Base-by-base conservation (phyloP, 2,113 vertebrate species). In the Lontra canadensis region DNA sequence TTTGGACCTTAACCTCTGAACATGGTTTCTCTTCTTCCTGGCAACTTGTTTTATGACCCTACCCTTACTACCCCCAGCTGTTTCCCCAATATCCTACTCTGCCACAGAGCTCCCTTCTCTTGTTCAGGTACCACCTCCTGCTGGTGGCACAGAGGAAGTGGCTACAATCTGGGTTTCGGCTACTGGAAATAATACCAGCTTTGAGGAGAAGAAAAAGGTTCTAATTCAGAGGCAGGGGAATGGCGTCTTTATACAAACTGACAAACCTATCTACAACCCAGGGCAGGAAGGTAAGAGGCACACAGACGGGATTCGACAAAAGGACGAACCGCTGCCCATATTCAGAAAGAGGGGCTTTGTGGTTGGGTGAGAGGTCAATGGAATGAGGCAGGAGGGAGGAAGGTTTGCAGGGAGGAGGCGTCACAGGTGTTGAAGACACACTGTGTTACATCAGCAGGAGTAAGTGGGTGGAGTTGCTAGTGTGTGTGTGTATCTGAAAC, bases 241-340 rank as follows among this genome's bases (percentile, higher is more conserved):
- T 10, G 97, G 98, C 47, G 92, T 96, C 7, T 98, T 99, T 90
- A 90, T 99, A 59, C 98, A 99, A 86, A 99, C 98, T 18, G 99
- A 98, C 91, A 98, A 98, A 79, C 95, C 97, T 8, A 0, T 96
- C 73, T 98, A 98, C 63, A 93, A 78, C 2, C 97, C 98, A 23
- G 97, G 98, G 36, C 95, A 95, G 44, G 0, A 7, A 85, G 95
- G 97, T 97, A 69, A 80, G 71, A 52, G 34, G 4, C 4, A n/a
- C 65, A 9, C 15, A 3, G 6, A 31, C 0, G 29, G 34, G 9
- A 18, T 42, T 25, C 21, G 34, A 61, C 61, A 3, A 39, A 82
- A 94, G 14, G 39, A 34, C 76, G 63, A 23, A 25, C 9, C 1
- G 11, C 15, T 4, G 18, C 34, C 6, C 39, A 3, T 26, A 3